phyloP scores from a whole-genome alignment of 2,113 vertebrate species.

The Oreochromis aureus region DNA sequence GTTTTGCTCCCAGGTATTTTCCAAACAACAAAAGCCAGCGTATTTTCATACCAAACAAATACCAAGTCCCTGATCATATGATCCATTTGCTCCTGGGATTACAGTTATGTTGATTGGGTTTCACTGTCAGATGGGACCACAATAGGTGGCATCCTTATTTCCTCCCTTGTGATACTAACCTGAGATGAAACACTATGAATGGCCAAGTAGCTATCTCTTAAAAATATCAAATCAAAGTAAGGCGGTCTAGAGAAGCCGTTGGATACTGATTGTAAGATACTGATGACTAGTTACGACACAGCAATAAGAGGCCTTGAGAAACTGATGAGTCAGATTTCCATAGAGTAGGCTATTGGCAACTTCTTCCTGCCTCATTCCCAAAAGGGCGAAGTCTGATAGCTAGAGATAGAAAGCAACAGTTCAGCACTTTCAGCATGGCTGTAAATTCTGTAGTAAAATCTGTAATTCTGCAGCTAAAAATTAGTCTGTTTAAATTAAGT shows the following conservation, averaged over 20 bases:
- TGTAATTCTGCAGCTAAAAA: neutral
- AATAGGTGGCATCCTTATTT: neutral
- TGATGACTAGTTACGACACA: neutral
- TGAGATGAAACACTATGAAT: neutral
- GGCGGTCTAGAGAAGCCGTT: neutral
- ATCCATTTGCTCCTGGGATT: neutral
- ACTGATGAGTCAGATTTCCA: constrained; percentile 52
- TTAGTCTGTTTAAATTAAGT: neutral
- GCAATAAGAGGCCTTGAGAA: constrained; percentile 38
- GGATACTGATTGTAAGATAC: neutral
- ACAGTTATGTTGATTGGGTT: neutral
- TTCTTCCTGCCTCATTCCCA: constrained; percentile 26
- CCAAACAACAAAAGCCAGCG: neutral
- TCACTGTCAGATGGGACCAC: neutral
- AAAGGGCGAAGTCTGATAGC: constrained; percentile 20
- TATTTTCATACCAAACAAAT: neutral
- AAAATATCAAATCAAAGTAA: neutral
- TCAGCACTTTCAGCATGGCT: neutral
- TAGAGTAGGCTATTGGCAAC: constrained; percentile 22
- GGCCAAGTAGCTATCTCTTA: neutral
- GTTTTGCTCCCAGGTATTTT: neutral
- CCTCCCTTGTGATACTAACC: neutral
- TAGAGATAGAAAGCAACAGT: neutral
- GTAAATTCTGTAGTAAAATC: neutral
- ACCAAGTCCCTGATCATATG: neutral